Base-by-base conservation (phyloP, 1,140 invertebrate genomes). In the Temnothorax curvispinosus region DNA sequence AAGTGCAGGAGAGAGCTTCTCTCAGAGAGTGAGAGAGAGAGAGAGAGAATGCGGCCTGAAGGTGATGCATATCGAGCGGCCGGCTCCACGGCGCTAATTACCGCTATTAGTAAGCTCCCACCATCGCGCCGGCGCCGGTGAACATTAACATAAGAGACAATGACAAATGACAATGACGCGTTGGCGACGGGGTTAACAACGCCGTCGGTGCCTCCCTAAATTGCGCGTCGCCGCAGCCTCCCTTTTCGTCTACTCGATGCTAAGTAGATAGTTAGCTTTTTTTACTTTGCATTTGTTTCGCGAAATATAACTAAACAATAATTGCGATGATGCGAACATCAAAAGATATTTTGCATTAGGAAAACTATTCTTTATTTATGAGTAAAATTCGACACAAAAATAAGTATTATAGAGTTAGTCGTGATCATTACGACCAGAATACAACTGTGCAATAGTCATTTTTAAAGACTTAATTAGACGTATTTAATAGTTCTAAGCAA, bases 71-170 rank as follows among this genome's bases (percentile, higher is more conserved):
- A 90, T 88, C 78, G 90, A 89, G 75, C 87, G 87, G 62, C 74
- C 76, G 85, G 89, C 69, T 90, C 65, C 89, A 74, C 85, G 84
- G 80, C 76, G 89, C 87, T 91, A 91, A 91, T 91, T 91, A 91
- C 88, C 78, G 87, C 89, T 91, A 91, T 91, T 91, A 91, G 89
- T 90, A 90, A 91, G 56, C 67, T 85, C 75, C 87, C 85, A 86
- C 89, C 65, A 88, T 54, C 75, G 18, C 38, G 50, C 89, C 62
- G 75, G 76, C 64, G 69, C 86, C 58, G 72, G 84, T 74, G 87
- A 91, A 89, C 90, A 91, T 91, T 91, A 91, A 91, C 90, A 91
- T 91, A 91, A 91, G 84, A 85, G 90, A 90, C 90, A 91, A 90
- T 91, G 90, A 91, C 87, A 87, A 90, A 91, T 89, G 89, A 90